Base-by-base conservation (phyloP, 2,888 invertebrate species). In the Cheilosia grossa region DNA sequence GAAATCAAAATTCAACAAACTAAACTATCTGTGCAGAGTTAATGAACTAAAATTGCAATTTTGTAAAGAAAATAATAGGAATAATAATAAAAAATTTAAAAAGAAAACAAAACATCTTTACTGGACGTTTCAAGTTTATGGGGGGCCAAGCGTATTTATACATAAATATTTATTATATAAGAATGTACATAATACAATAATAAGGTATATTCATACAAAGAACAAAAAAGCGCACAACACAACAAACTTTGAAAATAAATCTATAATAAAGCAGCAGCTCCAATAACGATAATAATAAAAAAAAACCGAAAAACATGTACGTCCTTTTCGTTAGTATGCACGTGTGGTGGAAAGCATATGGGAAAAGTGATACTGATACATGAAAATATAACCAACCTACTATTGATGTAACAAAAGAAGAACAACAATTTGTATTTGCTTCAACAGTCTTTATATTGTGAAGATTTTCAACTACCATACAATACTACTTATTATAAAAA, bases 111-210 rank as follows among this genome's bases (percentile, higher is more conserved):
- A 67, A 66, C 54, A 78, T 83, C 63, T 79, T 73, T 69, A 56
- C 78, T 69, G 61, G 63, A 79, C 63, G 73, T 83, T 83, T 79
- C 82, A 83, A 83, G 69, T 73, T 74, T 56, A 73, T 79, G 82
- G 79, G 82, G 82, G 82, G 82, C 82, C 82, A 83, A 83, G 67
- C 79, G 79, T 83, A 73, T 83, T 79, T 83, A 63, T 73, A 74
- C 67, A 73, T 77, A 33, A 53, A 59, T 21, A 21, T 53, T 24
- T 69, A 83, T 66, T 63, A 54, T 69, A 56, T 79, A 79, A 73
- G 79, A 69, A 82, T 72, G 54, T 77, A 77, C 51, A 82, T 82
- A 82, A 82, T 82, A 64, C 77, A 77, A 77, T 70, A 82, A 70
- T 58, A 51, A 24, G 49, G 33, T 54, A 67, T 59, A 72, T 37